A percentile compares a stretch with the other conserved stretches of the same genome.
These are phyloP conservation scores for Pseudobourletiella spinata DNA, from an alignment of 1,140 invertebrate genomes.

Conservation along the genomic window DNA sequence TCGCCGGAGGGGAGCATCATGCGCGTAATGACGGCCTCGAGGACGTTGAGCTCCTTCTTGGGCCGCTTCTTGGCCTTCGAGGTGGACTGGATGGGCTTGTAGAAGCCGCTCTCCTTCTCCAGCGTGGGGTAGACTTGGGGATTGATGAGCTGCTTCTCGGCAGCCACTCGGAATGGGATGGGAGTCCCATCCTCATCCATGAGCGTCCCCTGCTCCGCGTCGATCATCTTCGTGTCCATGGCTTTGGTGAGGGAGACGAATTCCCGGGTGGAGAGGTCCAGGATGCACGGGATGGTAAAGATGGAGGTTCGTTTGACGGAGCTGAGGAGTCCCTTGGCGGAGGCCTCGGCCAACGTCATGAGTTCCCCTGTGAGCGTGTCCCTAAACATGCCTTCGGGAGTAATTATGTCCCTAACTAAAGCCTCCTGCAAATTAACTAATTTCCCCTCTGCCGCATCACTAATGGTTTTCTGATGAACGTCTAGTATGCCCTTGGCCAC, in stretches of 20 bases:
- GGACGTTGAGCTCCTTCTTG: constrained; percentile 60
- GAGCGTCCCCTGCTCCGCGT: constrained; percentile 5
- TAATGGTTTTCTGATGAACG: constrained; percentile 70
- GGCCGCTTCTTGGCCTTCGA: constrained; percentile 1
- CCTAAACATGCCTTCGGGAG: constrained; percentile 60
- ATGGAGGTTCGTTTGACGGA: constrained; percentile 36
- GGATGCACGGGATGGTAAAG: constrained; percentile 54
- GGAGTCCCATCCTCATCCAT: background rate
- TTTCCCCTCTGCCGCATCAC: constrained; percentile 62
- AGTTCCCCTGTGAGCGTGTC: constrained; percentile 65
- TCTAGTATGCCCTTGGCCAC: constrained; percentile 77
- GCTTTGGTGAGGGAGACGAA: constrained; percentile 44
- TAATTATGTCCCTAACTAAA: constrained; percentile 64
- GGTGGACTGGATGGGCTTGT: background rate
- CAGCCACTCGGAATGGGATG: constrained; percentile 34
- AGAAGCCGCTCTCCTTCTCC: constrained; percentile 19
- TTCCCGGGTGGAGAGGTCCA: constrained; percentile 46
- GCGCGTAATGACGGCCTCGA: constrained; percentile 74
- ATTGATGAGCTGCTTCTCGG: constrained; percentile 34
- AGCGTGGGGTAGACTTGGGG: constrained; percentile 28
- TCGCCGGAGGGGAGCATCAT: constrained; percentile 78
- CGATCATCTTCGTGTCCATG: constrained; percentile 44
- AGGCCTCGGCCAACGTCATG: constrained; percentile 55
- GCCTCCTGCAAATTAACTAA: constrained; percentile 81
- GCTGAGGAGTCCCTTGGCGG: constrained; percentile 17